These are phyloP conservation scores for Enteromius trimaculatus DNA, from an alignment of 2,797 vertebrate genomes.

Conservation along the genomic window DNA sequence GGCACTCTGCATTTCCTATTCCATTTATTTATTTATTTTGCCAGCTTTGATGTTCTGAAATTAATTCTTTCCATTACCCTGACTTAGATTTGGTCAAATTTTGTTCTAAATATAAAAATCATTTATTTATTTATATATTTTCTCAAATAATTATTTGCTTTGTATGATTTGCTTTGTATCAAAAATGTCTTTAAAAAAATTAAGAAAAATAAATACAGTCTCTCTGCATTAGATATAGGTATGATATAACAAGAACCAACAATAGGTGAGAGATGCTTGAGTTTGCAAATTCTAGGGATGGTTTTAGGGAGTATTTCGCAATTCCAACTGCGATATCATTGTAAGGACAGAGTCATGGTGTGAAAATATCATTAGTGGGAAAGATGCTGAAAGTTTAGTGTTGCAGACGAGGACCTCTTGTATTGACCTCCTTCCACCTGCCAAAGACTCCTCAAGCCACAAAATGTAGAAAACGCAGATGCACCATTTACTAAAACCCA, in stretches of 20 bases:
- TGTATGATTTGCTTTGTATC: neutral
- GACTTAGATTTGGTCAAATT: conserved; percentile 5
- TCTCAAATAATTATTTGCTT: neutral
- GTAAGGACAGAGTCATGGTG: neutral
- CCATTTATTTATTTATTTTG: conserved; percentile 6
- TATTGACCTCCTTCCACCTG: neutral
- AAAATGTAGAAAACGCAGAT: neutral
- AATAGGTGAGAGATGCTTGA: conserved; percentile 16
- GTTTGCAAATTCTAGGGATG: neutral
- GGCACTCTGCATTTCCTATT: conserved; percentile 17
- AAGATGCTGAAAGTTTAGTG: conserved; percentile 21
- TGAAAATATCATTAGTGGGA: conserved; percentile 7
- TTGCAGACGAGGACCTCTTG: conserved; percentile 13
- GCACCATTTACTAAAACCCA: conserved; percentile 40
- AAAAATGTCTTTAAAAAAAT: neutral
- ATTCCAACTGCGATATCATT: neutral
- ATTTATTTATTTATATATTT: neutral
- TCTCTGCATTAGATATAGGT: neutral
- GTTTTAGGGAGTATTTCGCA: neutral
- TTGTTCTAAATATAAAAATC: neutral
- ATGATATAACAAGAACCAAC: conserved; percentile 8
- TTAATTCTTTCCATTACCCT: conserved; percentile 1
- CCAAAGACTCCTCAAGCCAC: conserved; percentile 14
- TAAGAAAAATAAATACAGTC: neutral
- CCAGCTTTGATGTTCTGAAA: conserved; percentile 21